A percentile compares a stretch with the other conserved stretches of the same genome.
phyloP scores from a whole-genome alignment of 2,888 invertebrate species.

The Melinaea marsaeus region DNA sequence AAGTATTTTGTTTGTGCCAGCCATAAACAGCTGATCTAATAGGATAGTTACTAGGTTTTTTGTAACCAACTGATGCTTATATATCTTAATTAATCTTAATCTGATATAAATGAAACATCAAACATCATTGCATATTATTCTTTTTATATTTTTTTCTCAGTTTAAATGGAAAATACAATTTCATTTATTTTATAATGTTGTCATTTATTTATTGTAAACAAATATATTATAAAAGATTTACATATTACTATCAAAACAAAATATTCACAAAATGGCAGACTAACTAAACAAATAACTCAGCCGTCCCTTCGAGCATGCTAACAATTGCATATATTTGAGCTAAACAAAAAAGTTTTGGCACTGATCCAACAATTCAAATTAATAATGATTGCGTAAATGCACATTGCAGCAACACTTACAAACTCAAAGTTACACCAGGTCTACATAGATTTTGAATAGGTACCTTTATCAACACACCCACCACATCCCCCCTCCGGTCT shows the following conservation, averaged over 20 bases:
- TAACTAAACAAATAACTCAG: constrained; percentile 76
- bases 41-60: too few species aligned
- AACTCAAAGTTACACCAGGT: constrained; percentile 70
- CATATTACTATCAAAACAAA: constrained; percentile 79
- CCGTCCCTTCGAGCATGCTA: constrained; percentile 75
- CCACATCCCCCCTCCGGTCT: constrained; percentile 73
- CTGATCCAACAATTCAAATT: constrained; percentile 75
- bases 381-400: constrained; percentile 75
- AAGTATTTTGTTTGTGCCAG: too few species aligned
- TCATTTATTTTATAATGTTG: constrained; percentile 77
- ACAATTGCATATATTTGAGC: constrained; percentile 77
- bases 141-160: constrained; percentile 78
- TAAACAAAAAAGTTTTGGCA: constrained; percentile 77
- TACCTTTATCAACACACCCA: constrained; percentile 76
- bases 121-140: constrained; percentile 76
- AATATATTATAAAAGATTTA: constrained; percentile 79
- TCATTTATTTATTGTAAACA: constrained; percentile 78
- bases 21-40: too few species aligned
- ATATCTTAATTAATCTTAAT: neutral
- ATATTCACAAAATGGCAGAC: constrained; percentile 79
- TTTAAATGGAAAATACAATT: constrained; percentile 79
- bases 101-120: constrained; percentile 62
- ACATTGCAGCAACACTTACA: constrained; percentile 72
- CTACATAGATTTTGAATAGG: constrained; percentile 72
- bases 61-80: too few species aligned